Base-by-base conservation (phyloP, 2,113 vertebrate species). In the Albula goreensis region DNA sequence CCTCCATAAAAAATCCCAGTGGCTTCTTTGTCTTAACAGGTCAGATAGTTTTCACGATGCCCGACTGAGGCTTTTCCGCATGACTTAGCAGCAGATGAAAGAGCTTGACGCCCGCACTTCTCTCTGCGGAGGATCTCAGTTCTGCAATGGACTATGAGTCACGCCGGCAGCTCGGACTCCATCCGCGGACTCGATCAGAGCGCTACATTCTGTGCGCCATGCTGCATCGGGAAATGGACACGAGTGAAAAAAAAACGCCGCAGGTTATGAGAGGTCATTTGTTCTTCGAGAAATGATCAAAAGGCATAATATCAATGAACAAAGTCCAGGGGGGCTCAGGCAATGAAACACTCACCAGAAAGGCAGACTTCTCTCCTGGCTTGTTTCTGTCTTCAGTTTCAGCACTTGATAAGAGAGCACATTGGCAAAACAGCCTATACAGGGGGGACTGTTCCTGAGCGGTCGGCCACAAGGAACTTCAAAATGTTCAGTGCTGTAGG, bases 101-200 rank as follows among this genome's bases (percentile, higher is more conserved):
- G 13, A 22, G 22, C 22, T 22, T 70, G 17, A 5, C 7, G 63
- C 63, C 63, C 56, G 17, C 6, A 3, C 83, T 51, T 79, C 82
- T 88, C 85, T 78, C 78, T 2, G 25, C 87, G 83, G 50, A 85
- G 12, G 50, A 81, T 66, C 5, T 31, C 0, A 41, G 88, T 81
- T 84, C 15, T 86, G 78, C 86, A 82, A 66, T 87, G 89, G 87
- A 91, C 77, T 86, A 82, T 82, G 85, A 88, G 79, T 89, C 83
- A 82, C 83, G 57, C 17, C 4, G 22, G 22, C 19, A n/a, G 63
- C 17, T 5, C 6, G 63, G 19, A 70, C 19, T 60, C 31, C 56
- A 60, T 60, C 56, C 11, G 11, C 60, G 17, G 60, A 19, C 57
- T 60, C 12, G 17, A 31, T 25, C 70, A 31, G 11, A 31, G 70